Evolutionary conservation across 2,888 invertebrate species (phyloP), one percentile per base, ranked within the genome.

Genomic region (Ectemnius cavifrons): DNA sequence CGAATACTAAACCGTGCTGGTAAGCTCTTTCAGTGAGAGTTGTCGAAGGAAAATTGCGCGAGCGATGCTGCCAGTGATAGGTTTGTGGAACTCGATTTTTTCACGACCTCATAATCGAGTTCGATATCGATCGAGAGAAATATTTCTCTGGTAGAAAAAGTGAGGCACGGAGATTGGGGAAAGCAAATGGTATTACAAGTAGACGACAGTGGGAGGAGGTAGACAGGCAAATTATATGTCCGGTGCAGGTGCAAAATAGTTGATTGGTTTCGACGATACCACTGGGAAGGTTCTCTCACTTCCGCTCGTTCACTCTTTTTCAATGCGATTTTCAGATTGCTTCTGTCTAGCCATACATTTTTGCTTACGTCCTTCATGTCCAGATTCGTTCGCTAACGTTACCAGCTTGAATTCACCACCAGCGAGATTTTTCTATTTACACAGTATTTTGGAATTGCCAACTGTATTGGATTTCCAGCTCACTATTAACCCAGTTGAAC

Each of bases 211-310:
- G 20, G 46, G 18, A 11, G 52, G 64, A 57, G 37, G 37, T 46
- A 8, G 57, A 37, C 13, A 27, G 63, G 57, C 20, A 57, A 77
- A 71, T 68, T 64, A 67, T 59, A 66, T 58, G 65, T 68, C 68
- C 62, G 57, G 63, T 23, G 57, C 66, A 69, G 77, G 56, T 58
- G 71, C 63, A 58, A 71, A 71, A 77, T 61, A 61, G 60, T 64
- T 52, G 71, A 69, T 75, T 61, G 67, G 62, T 74, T 67, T 63
- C 52, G 49, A 37, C 52, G 46, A 49, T 27, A 52, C 28, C 28
- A 56, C 8, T 37, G n/a, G 16, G 37, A 67, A 62, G 28, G 27
- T 8, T 27, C 18, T 56, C 56, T 20, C 52, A 23, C 23, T 23
- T 23, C 23, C 2, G 16, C 16, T 52, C 52, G 16, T 14, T 14